phyloP scores from a whole-genome alignment of 2,113 vertebrate genomes.

The Promerops cafer region DNA sequence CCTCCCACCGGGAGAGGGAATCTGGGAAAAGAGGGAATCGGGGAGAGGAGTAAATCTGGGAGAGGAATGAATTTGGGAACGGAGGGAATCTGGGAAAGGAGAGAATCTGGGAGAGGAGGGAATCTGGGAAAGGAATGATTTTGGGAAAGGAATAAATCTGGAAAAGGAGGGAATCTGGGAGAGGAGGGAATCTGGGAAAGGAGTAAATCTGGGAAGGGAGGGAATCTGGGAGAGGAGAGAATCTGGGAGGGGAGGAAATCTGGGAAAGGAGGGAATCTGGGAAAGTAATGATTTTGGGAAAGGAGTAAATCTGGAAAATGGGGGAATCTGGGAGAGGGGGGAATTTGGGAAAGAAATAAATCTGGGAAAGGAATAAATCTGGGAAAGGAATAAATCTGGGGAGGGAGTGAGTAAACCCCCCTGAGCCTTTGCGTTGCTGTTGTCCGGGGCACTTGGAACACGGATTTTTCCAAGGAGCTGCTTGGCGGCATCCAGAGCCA shows the following conservation, averaged over 20 bases:
- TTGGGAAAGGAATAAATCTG: background rate
- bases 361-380: background rate
- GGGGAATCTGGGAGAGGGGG: accelerated
- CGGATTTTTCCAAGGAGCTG: background rate
- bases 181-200: background rate
- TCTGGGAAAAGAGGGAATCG: accelerated
- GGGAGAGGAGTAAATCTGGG: accelerated
- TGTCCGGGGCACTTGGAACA: background rate
- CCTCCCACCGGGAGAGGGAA: accelerated
- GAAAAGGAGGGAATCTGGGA: background rate
- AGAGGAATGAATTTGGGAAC: background rate
- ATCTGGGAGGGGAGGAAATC: accelerated
- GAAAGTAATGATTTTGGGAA: no score
- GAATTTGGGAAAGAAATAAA: background rate
- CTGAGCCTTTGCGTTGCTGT: accelerated
- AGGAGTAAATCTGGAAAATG: accelerated
- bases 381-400: background rate
- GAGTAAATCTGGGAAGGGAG: background rate
- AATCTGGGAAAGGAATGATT: background rate
- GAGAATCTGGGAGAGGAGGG: accelerated
- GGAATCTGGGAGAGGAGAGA: accelerated
- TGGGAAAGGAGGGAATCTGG: no score
- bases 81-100: background rate
- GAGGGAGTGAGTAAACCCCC: background rate
- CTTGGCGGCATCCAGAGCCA: background rate